A percentile compares a stretch with the other conserved stretches of the same genome.
Evolutionary conservation across 64 coral and sea anemone species (phyloP).

Genomic region (Montipora foliosa): DNA sequence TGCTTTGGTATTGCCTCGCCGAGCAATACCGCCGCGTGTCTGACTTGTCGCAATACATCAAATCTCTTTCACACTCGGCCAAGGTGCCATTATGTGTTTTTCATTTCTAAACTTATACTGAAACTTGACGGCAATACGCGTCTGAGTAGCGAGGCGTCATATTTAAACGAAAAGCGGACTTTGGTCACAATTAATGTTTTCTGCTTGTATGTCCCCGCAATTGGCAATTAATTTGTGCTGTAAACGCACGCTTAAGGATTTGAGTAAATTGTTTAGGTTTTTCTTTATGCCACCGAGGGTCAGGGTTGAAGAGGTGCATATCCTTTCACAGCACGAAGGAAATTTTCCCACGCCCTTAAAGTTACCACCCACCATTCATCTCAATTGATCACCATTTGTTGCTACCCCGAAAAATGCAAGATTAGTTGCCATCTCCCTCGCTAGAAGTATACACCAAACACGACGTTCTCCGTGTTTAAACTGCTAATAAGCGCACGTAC

Average conservation of each 20-base stretch:
- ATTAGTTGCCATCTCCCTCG: not conserved
- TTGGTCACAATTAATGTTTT: conserved; percentile 42
- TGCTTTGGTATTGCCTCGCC: conserved; percentile 5
- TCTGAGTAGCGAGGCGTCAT: conserved; percentile 60
- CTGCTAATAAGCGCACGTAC: not conserved
- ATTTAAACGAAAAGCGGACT: conserved; percentile 75
- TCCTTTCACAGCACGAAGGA: conserved; percentile 16
- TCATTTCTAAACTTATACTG: not conserved
- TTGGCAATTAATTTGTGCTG: conserved; percentile 80
- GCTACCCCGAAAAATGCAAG: conserved; percentile 13
- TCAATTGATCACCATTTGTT: conserved; percentile 42
- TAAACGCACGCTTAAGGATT: conserved; percentile 48
- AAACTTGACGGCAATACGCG: not conserved
- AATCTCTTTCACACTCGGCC: conserved; percentile 14
- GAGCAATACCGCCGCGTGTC: conserved; percentile 49
- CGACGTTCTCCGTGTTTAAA: not conserved
- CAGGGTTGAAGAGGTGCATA: not conserved
- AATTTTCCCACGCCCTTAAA: conserved; percentile 33
- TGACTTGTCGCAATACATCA: conserved; percentile 33
- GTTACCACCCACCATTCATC: conserved; percentile 2
- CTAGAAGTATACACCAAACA: not conserved
- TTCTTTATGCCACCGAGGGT: not conserved
- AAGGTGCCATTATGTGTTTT: not conserved
- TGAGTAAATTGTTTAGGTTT: conserved; percentile 61
- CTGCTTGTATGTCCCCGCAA: conserved; percentile 65